Percentiles rank a stretch among this genome's conserved stretches.
Conservation (phyloP, 92 coral and sea anemone genomes). For the Epizoanthus rinbou region DNA sequence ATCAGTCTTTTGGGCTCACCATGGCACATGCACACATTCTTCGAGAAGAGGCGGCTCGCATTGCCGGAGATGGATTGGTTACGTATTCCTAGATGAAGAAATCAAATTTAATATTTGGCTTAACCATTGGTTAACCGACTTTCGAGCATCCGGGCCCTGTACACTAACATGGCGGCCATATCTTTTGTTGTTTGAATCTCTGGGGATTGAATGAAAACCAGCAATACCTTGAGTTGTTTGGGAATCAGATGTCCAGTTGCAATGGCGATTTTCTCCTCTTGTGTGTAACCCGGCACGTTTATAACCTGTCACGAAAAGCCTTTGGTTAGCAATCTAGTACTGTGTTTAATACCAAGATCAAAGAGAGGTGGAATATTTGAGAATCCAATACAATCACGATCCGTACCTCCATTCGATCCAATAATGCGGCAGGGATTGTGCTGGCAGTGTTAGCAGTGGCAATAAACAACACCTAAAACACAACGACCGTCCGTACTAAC, state of each 20-base stretch:
- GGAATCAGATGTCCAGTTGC: constrained; percentile 83
- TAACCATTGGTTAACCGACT: no score
- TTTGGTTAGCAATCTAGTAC: no score
- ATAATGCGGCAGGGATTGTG: constrained; percentile 81
- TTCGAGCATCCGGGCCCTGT: no score
- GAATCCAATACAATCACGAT: background rate
- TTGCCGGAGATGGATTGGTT: no score
- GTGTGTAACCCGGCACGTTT: constrained; percentile 87
- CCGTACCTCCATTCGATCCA: constrained; percentile 91
- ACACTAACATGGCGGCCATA: background rate
- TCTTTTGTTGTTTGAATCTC: background rate
- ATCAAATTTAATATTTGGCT: no score
- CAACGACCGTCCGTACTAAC: background rate
- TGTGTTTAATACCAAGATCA: background rate
- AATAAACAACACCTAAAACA: constrained; percentile 74
- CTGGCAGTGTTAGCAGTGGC: constrained; percentile 84
- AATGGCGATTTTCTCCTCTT: constrained; percentile 83
- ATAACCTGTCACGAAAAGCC: constrained; percentile 56
- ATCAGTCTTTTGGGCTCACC: no score
- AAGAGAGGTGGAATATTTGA: background rate
- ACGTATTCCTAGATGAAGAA: no score
- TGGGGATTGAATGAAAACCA: no score
- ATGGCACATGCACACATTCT: no score
- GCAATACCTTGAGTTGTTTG: constrained; percentile 79
- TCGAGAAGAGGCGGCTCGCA: no score